Evolutionary conservation across 2,888 invertebrate species (phyloP).

Genomic region (Tipula vernalis): DNA sequence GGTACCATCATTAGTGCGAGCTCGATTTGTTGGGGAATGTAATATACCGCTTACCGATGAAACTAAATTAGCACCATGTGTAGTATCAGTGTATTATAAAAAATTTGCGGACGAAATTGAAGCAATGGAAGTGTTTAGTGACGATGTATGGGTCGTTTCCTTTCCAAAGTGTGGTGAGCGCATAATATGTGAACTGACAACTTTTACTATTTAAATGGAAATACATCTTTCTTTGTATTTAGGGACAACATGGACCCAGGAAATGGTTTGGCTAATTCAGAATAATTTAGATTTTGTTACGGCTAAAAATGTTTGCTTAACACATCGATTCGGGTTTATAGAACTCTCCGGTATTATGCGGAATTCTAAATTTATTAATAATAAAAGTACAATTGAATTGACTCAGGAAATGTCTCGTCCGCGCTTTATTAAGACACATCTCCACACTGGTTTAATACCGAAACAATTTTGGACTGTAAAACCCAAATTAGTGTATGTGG

Average conservation of each 20-base stretch:
- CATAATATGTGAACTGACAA: slow-evolving; percentile 28
- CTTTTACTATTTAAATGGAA: no score
- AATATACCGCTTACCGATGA: neutral
- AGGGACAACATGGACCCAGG: no score
- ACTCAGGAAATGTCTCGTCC: neutral
- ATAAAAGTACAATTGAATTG: neutral
- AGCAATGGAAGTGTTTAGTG: slow-evolving; percentile 23
- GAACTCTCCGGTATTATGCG: neutral
- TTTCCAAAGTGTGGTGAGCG: slow-evolving; percentile 16
- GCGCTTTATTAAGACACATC: neutral
- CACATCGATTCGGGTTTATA: neutral
- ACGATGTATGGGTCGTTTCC: slow-evolving; percentile 32
- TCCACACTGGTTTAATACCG: neutral
- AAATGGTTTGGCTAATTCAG: no score
- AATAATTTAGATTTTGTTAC: slow-evolving; percentile 14
- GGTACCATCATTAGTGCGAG: neutral
- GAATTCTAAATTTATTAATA: no score
- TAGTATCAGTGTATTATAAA: neutral
- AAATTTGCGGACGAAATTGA: neutral
- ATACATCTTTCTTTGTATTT: no score
- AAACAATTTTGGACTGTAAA: neutral
- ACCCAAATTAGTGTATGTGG: neutral
- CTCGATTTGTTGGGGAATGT: neutral
- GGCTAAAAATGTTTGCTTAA: neutral
- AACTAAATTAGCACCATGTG: neutral